Conservation (phyloP, 2,888 invertebrate genomes). For the Clitarchus hookeri region DNA sequence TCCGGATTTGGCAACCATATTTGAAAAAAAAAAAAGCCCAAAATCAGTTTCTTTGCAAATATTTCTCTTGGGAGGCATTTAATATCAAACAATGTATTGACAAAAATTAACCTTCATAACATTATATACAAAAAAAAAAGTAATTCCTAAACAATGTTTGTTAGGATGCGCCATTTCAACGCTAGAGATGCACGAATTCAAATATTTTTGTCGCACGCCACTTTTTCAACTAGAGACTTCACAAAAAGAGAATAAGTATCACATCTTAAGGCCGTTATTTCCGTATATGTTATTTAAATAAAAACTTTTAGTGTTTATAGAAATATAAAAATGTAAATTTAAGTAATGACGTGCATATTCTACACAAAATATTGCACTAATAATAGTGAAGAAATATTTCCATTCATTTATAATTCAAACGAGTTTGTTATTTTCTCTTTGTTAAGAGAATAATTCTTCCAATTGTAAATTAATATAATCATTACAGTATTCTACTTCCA, state of each 20-base stretch:
- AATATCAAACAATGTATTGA: background rate
- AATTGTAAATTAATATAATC: background rate
- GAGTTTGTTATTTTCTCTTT: background rate
- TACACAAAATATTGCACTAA: background rate
- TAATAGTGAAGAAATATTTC: background rate
- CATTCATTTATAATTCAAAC: background rate
- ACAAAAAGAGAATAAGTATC: no score
- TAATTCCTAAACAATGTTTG: fast-evolving
- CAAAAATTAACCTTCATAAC: background rate
- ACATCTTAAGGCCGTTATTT: no score
- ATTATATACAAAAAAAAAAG: background rate
- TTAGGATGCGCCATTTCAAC: background rate
- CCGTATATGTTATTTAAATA: background rate
- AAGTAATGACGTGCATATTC: background rate
- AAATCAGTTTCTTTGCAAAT: background rate
- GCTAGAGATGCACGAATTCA: background rate
- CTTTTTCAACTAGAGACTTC: background rate
- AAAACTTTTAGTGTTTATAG: background rate
- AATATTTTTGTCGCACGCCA: background rate
- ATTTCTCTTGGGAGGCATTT: background rate
- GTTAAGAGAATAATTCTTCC: background rate
- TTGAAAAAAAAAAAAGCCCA: no score
- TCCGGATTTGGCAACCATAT: no score
- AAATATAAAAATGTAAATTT: background rate
- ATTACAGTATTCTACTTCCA: background rate